phyloP scores from a whole-genome alignment of 2,888 invertebrate species.

The Eledona agricola region DNA sequence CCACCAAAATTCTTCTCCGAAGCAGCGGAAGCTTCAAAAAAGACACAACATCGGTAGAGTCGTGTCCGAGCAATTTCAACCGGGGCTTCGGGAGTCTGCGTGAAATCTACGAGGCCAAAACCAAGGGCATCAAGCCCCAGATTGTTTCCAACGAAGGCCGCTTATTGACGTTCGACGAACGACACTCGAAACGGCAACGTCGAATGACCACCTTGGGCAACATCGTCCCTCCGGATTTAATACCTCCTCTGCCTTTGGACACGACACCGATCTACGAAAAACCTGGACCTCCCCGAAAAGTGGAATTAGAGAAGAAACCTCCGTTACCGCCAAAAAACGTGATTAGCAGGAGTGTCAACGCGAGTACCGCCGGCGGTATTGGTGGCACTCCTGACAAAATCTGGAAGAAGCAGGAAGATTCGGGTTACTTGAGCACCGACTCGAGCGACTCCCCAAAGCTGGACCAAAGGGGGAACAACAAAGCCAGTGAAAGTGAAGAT shows the following conservation, averaged over 20 bases:
- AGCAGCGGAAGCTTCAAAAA: slow-evolving; percentile 78
- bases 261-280: slow-evolving; percentile 67
- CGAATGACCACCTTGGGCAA: slow-evolving; percentile 59
- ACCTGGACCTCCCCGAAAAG: slow-evolving; percentile 68
- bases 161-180: slow-evolving; percentile 74
- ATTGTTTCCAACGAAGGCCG: slow-evolving; percentile 68
- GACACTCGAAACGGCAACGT: slow-evolving; percentile 79
- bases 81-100: slow-evolving; percentile 74
- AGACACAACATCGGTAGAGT: slow-evolving; percentile 50
- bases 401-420: slow-evolving; percentile 68
- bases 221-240: slow-evolving; percentile 72
- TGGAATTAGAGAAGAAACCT: slow-evolving; percentile 56
- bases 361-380: slow-evolving; percentile 14
- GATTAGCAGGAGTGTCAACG: slow-evolving; percentile 71
- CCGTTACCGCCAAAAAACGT: slow-evolving; percentile 72
- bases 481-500: slow-evolving; percentile 77
- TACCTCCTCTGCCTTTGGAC: slow-evolving; percentile 71
- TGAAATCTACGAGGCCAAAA: slow-evolving; percentile 76
- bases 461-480: slow-evolving; percentile 42
- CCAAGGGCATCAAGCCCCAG: slow-evolving; percentile 61
- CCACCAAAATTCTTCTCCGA: slow-evolving; percentile 69
- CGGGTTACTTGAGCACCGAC: slow-evolving; percentile 87
- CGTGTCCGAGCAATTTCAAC: slow-evolving; percentile 57
- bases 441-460: slow-evolving; percentile 71
- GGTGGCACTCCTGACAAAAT: slow-evolving; percentile 42